These are phyloP conservation scores for Cheirogaleus major DNA, from an alignment of 2,797 vertebrate genomes.

Conservation along the genomic window DNA sequence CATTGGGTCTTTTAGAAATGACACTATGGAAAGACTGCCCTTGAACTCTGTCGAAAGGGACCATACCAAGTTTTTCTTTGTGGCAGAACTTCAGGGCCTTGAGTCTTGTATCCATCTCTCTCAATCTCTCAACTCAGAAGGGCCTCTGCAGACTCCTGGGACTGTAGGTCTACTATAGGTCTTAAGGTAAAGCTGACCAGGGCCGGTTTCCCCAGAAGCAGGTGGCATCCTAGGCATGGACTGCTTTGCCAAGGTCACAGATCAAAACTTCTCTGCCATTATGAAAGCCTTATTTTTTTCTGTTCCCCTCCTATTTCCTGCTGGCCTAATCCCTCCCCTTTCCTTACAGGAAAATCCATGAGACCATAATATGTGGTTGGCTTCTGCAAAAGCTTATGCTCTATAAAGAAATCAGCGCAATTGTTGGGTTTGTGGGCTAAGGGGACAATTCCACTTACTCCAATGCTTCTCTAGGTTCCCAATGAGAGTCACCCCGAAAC, in stretches of 20 bases:
- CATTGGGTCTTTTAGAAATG: neutral
- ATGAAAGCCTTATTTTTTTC: neutral
- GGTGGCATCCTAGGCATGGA: neutral
- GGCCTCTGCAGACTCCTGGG: neutral
- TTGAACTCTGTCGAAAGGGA: neutral
- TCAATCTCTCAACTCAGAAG: neutral
- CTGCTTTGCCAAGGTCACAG: neutral
- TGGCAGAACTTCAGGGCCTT: neutral
- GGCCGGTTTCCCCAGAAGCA: neutral
- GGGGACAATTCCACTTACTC: neutral
- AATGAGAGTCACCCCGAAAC: neutral
- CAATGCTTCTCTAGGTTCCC: neutral
- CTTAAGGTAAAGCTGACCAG: neutral
- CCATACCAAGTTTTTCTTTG: neutral
- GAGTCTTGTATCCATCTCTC: neutral
- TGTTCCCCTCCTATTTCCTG: neutral
- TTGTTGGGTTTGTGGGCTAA: neutral
- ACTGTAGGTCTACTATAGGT: neutral
- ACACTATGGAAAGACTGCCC: neutral
- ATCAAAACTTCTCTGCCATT: neutral
- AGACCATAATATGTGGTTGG: neutral
- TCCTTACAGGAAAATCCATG: neutral
- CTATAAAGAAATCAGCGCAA: neutral
- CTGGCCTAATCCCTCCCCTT: neutral
- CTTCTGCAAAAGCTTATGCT: neutral